phyloP scores from a whole-genome alignment of 2,113 vertebrate species.

The Galbula dea region DNA sequence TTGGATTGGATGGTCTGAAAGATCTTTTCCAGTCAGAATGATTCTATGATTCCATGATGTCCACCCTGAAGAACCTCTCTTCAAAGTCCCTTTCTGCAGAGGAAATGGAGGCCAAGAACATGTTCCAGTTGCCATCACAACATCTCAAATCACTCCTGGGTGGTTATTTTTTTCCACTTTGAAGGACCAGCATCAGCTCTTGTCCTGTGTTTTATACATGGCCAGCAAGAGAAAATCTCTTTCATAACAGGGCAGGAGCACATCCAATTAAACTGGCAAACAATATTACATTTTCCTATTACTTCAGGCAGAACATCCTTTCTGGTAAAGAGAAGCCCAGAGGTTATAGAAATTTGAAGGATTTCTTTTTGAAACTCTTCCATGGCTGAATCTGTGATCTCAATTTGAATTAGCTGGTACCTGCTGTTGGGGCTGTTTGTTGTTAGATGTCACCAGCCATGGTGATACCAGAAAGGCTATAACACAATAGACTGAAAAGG shows the following conservation, averaged over 20 bases:
- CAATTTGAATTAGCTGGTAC: slow-evolving; percentile 18
- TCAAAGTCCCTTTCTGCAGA: background rate
- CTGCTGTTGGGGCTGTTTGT: slow-evolving; percentile 42
- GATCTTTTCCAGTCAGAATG: background rate
- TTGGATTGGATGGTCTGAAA: background rate
- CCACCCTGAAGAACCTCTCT: background rate
- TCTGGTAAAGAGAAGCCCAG: slow-evolving; percentile 18
- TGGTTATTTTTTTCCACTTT: background rate
- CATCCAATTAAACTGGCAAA: slow-evolving; percentile 59
- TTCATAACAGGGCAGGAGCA: slow-evolving; percentile 22
- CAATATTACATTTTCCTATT: slow-evolving; percentile 48
- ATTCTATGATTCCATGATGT: background rate
- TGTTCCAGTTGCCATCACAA: background rate
- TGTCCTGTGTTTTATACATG: background rate
- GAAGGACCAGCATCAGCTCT: background rate
- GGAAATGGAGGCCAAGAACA: background rate
- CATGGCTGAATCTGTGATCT: slow-evolving; percentile 29
- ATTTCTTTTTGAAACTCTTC: slow-evolving; percentile 9
- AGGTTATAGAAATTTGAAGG: slow-evolving; percentile 21
- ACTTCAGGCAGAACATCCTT: background rate
- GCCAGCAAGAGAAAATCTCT: slow-evolving; percentile 36
- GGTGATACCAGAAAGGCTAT: background rate
- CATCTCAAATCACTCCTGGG: background rate
- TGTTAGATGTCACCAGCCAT: background rate
- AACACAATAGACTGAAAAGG: background rate